Conservation (phyloP, 2,888 invertebrate genomes). For the Argynnis bischoffii region DNA sequence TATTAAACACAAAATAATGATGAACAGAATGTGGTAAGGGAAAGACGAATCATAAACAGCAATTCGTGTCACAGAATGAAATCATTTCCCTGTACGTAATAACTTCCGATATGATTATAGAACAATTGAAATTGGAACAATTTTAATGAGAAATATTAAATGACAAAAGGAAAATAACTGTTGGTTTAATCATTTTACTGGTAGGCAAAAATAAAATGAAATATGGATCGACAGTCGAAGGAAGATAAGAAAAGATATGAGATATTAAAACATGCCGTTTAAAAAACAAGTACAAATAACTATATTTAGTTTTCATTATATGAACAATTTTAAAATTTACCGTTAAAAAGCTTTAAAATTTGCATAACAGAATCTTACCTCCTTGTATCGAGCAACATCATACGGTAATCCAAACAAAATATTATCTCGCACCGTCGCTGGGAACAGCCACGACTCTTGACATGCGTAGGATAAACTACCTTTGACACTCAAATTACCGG, state of each 20-base stretch:
- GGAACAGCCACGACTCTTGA: slow-evolving; percentile 93
- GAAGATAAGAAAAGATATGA: too few relatives aligned
- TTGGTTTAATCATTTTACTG: too few relatives aligned
- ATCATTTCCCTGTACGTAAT: background rate
- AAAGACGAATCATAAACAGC: background rate
- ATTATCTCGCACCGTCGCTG: slow-evolving; percentile 89
- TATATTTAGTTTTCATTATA: too few relatives aligned
- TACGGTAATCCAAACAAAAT: slow-evolving; percentile 89
- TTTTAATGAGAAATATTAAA: too few relatives aligned
- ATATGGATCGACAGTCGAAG: too few relatives aligned
- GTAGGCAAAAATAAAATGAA: too few relatives aligned
- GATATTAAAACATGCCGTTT: too few relatives aligned
- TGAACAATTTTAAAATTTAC: background rate
- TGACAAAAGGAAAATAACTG: too few relatives aligned
- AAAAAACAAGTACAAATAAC: too few relatives aligned
- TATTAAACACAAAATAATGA: background rate
- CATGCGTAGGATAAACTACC: slow-evolving; percentile 88
- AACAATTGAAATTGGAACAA: too few relatives aligned
- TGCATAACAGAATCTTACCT: slow-evolving; percentile 54
- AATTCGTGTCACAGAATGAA: background rate
- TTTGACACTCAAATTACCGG: slow-evolving; percentile 83
- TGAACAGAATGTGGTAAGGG: background rate
- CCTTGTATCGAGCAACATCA: slow-evolving; percentile 84
- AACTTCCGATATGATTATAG: background rate
- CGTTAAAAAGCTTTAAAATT: background rate